Evolutionary conservation across 2,888 invertebrate species (phyloP).

Genomic region (Tiliacea aurago): DNA sequence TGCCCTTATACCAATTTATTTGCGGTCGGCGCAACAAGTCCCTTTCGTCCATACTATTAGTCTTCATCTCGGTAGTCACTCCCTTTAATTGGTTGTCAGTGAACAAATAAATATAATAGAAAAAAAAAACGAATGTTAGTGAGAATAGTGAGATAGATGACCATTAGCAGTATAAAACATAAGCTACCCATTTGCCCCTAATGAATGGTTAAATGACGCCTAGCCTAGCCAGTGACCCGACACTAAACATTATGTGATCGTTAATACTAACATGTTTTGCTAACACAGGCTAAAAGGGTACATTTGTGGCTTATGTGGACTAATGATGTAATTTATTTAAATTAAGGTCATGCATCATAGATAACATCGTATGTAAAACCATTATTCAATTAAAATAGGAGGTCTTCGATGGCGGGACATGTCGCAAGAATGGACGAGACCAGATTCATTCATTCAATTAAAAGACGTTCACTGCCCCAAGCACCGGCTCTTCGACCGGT

Average conservation of each 20-base stretch:
- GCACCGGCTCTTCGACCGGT: too few species aligned
- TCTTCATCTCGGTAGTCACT: too few species aligned
- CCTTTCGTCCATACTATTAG: too few species aligned
- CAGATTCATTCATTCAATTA: background rate
- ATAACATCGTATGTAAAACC: background rate
- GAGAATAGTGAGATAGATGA: slow-evolving; percentile 9
- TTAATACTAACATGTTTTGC: slow-evolving; percentile 50
- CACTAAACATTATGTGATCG: slow-evolving; percentile 48
- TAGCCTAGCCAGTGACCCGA: slow-evolving; percentile 41
- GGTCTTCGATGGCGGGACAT: too few species aligned
- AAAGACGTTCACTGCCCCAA: too few species aligned
- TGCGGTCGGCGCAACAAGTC: too few species aligned
- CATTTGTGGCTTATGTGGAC: slow-evolving; percentile 5
- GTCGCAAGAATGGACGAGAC: background rate
- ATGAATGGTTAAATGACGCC: slow-evolving; percentile 52
- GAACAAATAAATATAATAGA: background rate
- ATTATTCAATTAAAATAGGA: background rate
- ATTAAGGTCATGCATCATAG: slow-evolving; percentile 4
- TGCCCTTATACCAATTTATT: too few species aligned
- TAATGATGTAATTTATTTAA: slow-evolving; percentile 34
- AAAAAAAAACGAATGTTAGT: background rate
- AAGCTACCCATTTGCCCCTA: slow-evolving; percentile 42
- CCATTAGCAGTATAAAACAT: slow-evolving; percentile 42
- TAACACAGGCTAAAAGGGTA: slow-evolving; percentile 43
- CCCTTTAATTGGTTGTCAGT: too few species aligned